Percentiles rank a stretch among this genome's conserved stretches.
phyloP scores from a whole-genome alignment of 2,888 invertebrate genomes.

The Torymus auratus region DNA sequence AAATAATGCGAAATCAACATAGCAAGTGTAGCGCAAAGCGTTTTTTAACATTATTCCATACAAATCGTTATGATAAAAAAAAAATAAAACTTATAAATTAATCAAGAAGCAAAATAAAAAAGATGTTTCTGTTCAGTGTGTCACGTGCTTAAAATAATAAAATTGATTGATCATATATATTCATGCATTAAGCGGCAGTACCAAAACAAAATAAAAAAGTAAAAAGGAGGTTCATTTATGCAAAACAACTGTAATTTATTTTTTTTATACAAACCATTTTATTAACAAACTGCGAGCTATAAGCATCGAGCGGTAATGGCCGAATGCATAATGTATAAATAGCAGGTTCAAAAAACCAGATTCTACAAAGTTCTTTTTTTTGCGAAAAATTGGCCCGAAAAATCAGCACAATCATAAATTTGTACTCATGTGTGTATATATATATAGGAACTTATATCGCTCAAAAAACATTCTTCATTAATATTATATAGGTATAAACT shows the following conservation, averaged over 20 bases:
- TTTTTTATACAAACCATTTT: conserved; percentile 54
- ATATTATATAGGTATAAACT: conserved; percentile 6
- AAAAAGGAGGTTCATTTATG: conserved; percentile 40
- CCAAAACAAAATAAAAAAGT: conserved; percentile 11
- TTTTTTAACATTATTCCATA: conserved; percentile 10
- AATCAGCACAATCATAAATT: conserved; percentile 22
- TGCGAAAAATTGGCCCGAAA: conserved; percentile 28
- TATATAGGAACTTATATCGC: conserved; percentile 7
- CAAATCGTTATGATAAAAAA: background rate
- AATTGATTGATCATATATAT: conserved; percentile 5
- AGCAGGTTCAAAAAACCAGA: conserved; percentile 56
- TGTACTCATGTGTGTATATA: conserved; percentile 21
- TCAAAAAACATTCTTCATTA: background rate
- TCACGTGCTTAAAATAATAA: conserved; percentile 37
- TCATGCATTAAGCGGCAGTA: conserved; percentile 19
- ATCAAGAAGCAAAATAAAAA: conserved; percentile 2
- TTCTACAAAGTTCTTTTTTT: conserved; percentile 42
- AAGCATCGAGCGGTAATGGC: conserved; percentile 46
- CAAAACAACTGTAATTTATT: conserved; percentile 51
- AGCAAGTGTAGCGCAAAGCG: conserved; percentile 41
- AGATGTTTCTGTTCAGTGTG: background rate
- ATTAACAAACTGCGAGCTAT: conserved; percentile 58
- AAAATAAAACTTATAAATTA: conserved; percentile 12
- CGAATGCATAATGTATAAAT: conserved; percentile 37
- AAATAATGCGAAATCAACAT: conserved; percentile 16